These are phyloP conservation scores for Meiosimyza decipiens DNA, from an alignment of 2,888 invertebrate species.

Conservation along the genomic window DNA sequence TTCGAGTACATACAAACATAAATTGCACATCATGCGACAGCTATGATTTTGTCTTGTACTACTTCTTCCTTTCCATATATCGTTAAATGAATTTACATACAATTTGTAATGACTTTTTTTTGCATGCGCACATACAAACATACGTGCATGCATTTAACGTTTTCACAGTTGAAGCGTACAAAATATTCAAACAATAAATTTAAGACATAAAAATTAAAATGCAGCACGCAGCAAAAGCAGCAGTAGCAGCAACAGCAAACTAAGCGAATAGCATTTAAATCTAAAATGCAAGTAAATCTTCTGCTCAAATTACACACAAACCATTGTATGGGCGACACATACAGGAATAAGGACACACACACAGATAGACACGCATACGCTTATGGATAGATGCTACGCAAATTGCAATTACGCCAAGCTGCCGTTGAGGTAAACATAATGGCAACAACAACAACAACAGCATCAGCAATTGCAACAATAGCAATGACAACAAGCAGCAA, in stretches of 20 bases:
- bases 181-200: no score
- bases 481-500: slow-evolving; percentile 1
- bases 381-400: slow-evolving; percentile 17
- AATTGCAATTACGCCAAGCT: slow-evolving; percentile 26
- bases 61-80: slow-evolving; percentile 25
- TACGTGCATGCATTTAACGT: slow-evolving; percentile 19
- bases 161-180: background rate
- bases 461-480: background rate
- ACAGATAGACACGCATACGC: slow-evolving; percentile 26
- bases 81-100: slow-evolving; percentile 41
- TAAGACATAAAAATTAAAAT: slow-evolving; percentile 15
- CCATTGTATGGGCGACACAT: background rate
- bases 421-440: slow-evolving; percentile 16
- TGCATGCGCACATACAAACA: slow-evolving; percentile 20
- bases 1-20: no score
- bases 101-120: slow-evolving; percentile 32
- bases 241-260: background rate
- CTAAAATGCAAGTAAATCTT: slow-evolving; percentile 20
- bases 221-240: slow-evolving; percentile 12
- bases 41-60: background rate
- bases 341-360: background rate
- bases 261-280: background rate
- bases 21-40: background rate
- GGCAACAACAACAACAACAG: slow-evolving; percentile 7
- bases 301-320: slow-evolving; percentile 7